Evolutionary conservation across 1,140 invertebrate genomes (phyloP), one percentile per base, ranked within the genome.

Genomic region (Drosophila quadrilineata): DNA sequence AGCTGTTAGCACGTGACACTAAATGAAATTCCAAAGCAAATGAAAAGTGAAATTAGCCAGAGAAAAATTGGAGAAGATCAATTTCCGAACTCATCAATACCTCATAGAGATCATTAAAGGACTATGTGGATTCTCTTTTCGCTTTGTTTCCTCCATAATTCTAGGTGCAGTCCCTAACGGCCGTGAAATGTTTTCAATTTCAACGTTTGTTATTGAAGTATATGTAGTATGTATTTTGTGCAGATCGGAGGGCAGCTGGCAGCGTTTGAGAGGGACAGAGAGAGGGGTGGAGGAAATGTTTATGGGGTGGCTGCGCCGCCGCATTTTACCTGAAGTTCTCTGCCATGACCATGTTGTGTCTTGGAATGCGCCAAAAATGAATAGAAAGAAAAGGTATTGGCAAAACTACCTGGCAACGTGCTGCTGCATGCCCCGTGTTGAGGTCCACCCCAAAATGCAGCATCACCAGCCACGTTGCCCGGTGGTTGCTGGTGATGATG

Each of bases 331-430:
- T 85, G 79, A 43, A 54, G 74, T 8, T 41, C 46, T 31, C 28
- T 28, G 29, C 36, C 21, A 8, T 6, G 22, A 17, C n/a, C 28
- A 17, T 16, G 29, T 28, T 73, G 67, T 80, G 58, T 72, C 67
- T 75, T 86, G 80, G 80, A 86, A 86, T 86, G 80, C 76, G 80
- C 79, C 75, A 85, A 75, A n/a, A n/a, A n/a, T n/a, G n/a, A n/a
- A n/a, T n/a, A n/a, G n/a, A n/a, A n/a, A n/a, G n/a, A n/a, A 43
- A 58, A 76, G 84, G 84, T 84, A 67, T 49, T 66, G 79, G 84
- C 84, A 73, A 84, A 87, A 54, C 85, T 87, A 87, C 85, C 85
- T 87, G 85, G 85, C 77, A 54, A 28, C 31, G 65, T n/a, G 77
- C 74, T 59, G 62, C 65, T 54, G 14, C 17, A 14, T 29, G 29